Conservation (phyloP, 2,888 invertebrate genomes). For the Psylliodes chrysocephalus region DNA sequence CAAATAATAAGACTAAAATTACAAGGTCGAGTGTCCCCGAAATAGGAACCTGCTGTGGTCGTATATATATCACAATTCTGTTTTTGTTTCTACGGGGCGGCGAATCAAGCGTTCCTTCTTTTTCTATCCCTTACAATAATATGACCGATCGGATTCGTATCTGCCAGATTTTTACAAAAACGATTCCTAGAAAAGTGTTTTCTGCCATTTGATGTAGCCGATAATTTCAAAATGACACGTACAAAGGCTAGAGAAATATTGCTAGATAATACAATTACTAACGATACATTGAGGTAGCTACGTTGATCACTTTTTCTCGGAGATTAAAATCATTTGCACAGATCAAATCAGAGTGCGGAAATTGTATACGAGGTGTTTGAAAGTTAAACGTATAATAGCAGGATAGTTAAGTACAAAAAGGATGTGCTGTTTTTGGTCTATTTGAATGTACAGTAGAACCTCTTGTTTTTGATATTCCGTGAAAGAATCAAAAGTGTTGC, state of each 20-base stretch:
- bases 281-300: constrained; percentile 44
- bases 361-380: too few relatives aligned
- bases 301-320: constrained; percentile 38
- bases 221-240: constrained; percentile 13
- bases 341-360: constrained; percentile 7
- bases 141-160: background rate
- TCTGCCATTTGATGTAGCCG: constrained; percentile 8
- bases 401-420: too few relatives aligned
- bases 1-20: constrained; percentile 56
- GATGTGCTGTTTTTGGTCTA: too few relatives aligned
- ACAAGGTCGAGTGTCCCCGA: constrained; percentile 58
- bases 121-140: background rate
- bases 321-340: background rate
- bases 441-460: too few relatives aligned
- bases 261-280: constrained; percentile 36
- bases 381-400: too few relatives aligned
- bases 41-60: constrained; percentile 63
- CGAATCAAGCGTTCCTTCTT: constrained; percentile 1
- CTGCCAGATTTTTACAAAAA: constrained; percentile 2
- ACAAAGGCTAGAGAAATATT: constrained; percentile 21
- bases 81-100: constrained; percentile 44
- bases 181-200: constrained; percentile 10
- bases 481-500: too few relatives aligned
- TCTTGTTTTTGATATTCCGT: too few relatives aligned
- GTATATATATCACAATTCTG: constrained; percentile 62